A percentile compares a stretch with the other conserved stretches of the same genome.
Evolutionary conservation across 1,140 invertebrate genomes (phyloP).

Genomic region (Drosophila ficusphila): DNA sequence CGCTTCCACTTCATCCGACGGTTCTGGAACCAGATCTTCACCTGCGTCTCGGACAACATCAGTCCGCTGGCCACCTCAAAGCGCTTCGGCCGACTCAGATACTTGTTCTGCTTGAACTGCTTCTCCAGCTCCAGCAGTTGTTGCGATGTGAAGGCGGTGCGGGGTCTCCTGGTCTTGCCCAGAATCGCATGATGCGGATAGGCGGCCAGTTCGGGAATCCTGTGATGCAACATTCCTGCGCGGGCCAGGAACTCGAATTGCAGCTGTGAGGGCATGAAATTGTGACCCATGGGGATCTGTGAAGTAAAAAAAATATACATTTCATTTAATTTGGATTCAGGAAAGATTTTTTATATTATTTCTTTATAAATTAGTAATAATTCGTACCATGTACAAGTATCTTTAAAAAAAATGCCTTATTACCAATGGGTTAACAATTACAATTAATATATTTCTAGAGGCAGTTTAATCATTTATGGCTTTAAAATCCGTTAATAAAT

Average conservation of each 20-base stretch:
- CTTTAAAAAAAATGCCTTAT: too few relatives aligned
- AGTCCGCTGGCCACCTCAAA: constrained; percentile 99
- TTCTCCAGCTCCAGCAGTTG: constrained; percentile 98
- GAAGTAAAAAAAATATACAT: not conserved
- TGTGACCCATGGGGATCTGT: constrained; percentile 82
- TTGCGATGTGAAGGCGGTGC: constrained; percentile 99
- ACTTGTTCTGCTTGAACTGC: constrained; percentile 99
- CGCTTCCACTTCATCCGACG: constrained; percentile 98
- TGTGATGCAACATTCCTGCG: constrained; percentile 93
- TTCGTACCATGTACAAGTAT: too few relatives aligned
- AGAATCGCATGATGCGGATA: constrained; percentile 89
- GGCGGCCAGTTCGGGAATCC: constrained; percentile 89
- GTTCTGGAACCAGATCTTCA: constrained; percentile 99
- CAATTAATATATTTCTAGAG: too few relatives aligned
- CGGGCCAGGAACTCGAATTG: constrained; percentile 93
- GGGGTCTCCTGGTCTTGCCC: constrained; percentile 97
- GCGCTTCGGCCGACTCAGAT: constrained; percentile 98
- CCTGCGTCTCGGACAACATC: constrained; percentile 99
- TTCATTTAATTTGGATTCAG: too few relatives aligned
- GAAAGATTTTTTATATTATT: too few relatives aligned
- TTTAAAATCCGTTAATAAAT: too few relatives aligned
- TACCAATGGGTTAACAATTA: too few relatives aligned
- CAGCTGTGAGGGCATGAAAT: constrained; percentile 89
- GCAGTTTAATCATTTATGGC: too few relatives aligned
- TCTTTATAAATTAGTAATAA: too few relatives aligned